Conservation (phyloP, 1,140 invertebrate species). For the Dryas iulia region DNA sequence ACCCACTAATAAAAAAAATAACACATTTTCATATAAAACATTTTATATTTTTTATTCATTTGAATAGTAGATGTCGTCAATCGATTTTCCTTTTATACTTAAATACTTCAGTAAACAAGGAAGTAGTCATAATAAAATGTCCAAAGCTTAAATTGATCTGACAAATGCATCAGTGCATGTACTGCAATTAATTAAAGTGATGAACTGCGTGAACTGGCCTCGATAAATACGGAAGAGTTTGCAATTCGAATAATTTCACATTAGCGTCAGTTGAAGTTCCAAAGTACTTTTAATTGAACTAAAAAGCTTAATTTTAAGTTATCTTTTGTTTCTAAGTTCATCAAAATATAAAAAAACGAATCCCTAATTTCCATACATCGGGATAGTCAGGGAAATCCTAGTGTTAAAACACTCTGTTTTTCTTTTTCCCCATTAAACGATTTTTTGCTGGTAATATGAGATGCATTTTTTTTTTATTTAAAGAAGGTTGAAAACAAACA, state of each 20-base stretch:
- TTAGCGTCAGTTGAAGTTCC: neutral
- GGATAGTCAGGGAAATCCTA: no score
- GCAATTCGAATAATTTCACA: conserved; percentile 2
- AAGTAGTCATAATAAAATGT: conserved; percentile 7
- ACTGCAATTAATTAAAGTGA: conserved; percentile 20
- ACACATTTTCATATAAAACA: neutral
- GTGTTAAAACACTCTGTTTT: no score
- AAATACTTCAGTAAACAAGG: conserved; percentile 6
- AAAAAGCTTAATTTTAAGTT: neutral
- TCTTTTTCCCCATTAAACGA: no score
- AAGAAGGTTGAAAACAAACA: neutral
- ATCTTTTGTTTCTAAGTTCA: no score
- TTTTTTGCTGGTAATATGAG: no score
- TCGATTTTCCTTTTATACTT: neutral
- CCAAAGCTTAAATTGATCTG: conserved; percentile 14
- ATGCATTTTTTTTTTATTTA: no score
- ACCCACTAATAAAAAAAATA: neutral
- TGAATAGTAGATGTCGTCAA: neutral
- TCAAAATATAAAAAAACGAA: no score
- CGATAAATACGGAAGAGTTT: conserved; percentile 60
- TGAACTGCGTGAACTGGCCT: conserved; percentile 60
- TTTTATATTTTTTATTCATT: neutral
- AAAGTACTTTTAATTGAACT: neutral
- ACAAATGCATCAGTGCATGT: conserved; percentile 16
- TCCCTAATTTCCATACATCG: no score